Conservation (phyloP, 2,113 vertebrate species). For the Cyanoramphus novaezelandiae region DNA sequence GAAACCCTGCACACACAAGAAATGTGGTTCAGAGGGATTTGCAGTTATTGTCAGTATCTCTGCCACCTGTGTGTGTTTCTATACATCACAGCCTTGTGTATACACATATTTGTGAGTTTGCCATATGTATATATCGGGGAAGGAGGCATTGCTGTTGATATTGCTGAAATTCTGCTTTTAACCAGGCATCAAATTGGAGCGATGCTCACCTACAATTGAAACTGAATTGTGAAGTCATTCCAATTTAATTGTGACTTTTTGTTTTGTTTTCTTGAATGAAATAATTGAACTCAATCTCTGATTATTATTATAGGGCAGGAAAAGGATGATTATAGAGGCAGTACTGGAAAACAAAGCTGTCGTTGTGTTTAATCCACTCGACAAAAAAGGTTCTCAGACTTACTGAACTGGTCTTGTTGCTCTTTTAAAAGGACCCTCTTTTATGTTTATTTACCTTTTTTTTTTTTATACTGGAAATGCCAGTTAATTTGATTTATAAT, state of each 20-base stretch:
- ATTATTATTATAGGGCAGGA: conserved; percentile 15
- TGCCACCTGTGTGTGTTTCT: neutral
- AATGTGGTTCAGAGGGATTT: neutral
- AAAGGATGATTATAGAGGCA: conserved; percentile 26
- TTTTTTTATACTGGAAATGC: conserved; percentile 9
- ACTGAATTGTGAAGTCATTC: neutral
- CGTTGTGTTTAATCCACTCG: neutral
- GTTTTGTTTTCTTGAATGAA: conserved; percentile 1
- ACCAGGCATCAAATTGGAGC: neutral
- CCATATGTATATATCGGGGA: neutral
- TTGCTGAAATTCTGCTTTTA: neutral
- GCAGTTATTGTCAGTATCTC: neutral
- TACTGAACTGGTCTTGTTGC: conserved; percentile 6
- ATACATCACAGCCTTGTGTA: neutral
- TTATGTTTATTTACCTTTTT: neutral
- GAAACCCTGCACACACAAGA: neutral
- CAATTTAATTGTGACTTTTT: conserved; percentile 10
- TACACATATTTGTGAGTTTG: neutral
- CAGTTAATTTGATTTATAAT: conserved; percentile 75
- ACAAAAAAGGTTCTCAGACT: conserved; percentile 32
- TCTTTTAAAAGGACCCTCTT: neutral
- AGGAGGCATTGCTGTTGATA: neutral
- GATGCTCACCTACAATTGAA: neutral
- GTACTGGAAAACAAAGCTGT: conserved; percentile 57
- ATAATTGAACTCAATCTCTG: neutral